phyloP scores from a whole-genome alignment of 2,888 invertebrate species.

The Leucoma salicis region DNA sequence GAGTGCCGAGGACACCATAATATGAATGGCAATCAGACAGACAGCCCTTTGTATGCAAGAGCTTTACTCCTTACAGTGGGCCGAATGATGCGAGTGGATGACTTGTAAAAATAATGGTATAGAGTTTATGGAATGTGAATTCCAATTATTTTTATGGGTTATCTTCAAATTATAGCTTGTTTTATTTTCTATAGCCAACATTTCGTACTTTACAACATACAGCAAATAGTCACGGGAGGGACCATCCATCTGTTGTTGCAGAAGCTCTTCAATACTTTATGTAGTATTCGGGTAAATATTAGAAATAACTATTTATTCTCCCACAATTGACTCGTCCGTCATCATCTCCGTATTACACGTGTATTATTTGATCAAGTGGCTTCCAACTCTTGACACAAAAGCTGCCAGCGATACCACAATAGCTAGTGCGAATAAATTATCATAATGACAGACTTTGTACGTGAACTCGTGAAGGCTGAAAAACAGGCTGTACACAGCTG shows the following conservation, averaged over 20 bases:
- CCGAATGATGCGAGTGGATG: neutral
- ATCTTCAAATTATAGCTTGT: too few species aligned
- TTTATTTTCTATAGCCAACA: too few species aligned
- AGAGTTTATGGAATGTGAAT: too few species aligned
- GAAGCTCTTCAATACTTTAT: too few species aligned
- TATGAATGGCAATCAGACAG: slow-evolving; percentile 21
- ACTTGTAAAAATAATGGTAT: too few species aligned
- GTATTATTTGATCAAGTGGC: slow-evolving; percentile 30
- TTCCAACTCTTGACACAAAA: slow-evolving; percentile 28
- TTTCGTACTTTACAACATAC: too few species aligned
- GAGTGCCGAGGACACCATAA: slow-evolving; percentile 8
- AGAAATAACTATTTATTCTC: neutral
- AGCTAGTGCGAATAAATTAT: slow-evolving; percentile 24
- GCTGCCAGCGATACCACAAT: slow-evolving; percentile 14
- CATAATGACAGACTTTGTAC: slow-evolving; percentile 17
- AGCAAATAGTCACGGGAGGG: too few species aligned
- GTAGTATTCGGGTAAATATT: too few species aligned
- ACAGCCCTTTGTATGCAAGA: slow-evolving; percentile 13
- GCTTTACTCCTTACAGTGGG: slow-evolving; percentile 7
- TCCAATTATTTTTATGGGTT: too few species aligned
- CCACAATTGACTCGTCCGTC: neutral
- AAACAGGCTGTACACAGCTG: slow-evolving; percentile 27
- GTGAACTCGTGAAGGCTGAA: slow-evolving; percentile 29
- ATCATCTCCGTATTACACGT: slow-evolving; percentile 5
- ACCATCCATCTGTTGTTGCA: too few species aligned